A percentile compares a stretch with the other conserved stretches of the same genome.
phyloP scores from a whole-genome alignment of 37 sponge, comb jelly and placozoan species.

The Cladorhizidae sp. region DNA sequence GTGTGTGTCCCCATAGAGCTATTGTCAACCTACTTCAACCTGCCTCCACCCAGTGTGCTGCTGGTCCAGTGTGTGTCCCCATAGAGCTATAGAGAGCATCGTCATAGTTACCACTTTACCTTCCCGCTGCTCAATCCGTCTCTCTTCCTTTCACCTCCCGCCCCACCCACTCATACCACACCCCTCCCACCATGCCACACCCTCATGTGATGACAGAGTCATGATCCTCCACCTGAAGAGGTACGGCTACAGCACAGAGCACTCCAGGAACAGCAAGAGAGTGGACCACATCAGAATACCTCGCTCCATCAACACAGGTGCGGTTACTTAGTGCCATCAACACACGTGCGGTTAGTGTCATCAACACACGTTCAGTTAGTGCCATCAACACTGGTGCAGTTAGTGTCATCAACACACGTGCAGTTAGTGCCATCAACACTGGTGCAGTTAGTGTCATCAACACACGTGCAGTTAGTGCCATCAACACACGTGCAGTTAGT shows the following conservation, averaged over 20 bases:
- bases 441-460: no score
- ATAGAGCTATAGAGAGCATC: background rate
- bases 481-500: no score
- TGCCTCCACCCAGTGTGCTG: no score
- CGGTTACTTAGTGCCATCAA: no score
- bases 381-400: no score
- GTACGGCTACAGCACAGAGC: slow-evolving; percentile 25
- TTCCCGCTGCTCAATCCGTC: background rate
- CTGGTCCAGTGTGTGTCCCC: no score
- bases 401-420: no score
- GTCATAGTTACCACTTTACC: background rate
- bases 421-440: no score
- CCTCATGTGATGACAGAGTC: slow-evolving; percentile 26
- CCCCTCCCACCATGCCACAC: background rate
- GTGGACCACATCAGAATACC: slow-evolving; percentile 61
- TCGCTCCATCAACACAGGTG: slow-evolving; percentile 38
- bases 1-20: no score
- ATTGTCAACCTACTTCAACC: background rate
- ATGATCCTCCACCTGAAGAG: slow-evolving; percentile 67
- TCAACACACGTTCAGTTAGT: no score
- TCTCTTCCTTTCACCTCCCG: background rate
- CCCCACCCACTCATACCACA: background rate
- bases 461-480: no score
- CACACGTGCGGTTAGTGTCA: no score
- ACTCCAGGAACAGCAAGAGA: slow-evolving; percentile 30